Evolutionary conservation across 2,888 invertebrate genomes (phyloP).

Genomic region (Galeruca laticollis): DNA sequence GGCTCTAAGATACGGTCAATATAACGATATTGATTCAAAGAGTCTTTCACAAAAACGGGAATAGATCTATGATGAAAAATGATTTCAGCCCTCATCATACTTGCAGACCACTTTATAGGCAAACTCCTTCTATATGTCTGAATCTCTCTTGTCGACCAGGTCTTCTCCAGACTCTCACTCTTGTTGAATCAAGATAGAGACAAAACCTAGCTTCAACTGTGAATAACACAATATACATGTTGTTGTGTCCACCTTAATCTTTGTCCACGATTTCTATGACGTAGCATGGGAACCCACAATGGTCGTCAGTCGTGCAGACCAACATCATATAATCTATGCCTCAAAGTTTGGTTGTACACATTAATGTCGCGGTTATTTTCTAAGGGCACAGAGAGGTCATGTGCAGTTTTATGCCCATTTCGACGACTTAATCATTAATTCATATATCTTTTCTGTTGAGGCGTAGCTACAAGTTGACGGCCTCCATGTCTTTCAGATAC

Average conservation of each 20-base stretch:
- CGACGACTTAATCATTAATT: no score
- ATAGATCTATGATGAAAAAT: neutral
- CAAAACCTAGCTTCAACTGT: no score
- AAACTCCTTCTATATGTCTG: neutral
- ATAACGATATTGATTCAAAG: neutral
- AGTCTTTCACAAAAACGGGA: conserved; percentile 7
- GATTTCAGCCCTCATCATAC: neutral
- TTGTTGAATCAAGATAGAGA: no score
- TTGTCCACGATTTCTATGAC: neutral
- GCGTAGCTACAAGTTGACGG: no score
- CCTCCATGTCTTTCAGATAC: no score
- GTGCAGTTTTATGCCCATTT: no score
- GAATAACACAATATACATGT: neutral
- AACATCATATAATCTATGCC: neutral
- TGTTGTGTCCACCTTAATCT: conserved; percentile 1
- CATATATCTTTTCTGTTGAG: no score
- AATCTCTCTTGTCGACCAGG: neutral
- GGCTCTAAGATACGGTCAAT: no score
- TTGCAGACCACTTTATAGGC: neutral
- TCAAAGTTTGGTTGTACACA: no score
- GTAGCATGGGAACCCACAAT: neutral
- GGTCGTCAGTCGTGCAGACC: neutral
- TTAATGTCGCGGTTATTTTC: no score
- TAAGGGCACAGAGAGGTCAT: no score
- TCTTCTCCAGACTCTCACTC: no score